Base-by-base conservation (phyloP, 2,888 invertebrate species). In the Cheilosia impressa region DNA sequence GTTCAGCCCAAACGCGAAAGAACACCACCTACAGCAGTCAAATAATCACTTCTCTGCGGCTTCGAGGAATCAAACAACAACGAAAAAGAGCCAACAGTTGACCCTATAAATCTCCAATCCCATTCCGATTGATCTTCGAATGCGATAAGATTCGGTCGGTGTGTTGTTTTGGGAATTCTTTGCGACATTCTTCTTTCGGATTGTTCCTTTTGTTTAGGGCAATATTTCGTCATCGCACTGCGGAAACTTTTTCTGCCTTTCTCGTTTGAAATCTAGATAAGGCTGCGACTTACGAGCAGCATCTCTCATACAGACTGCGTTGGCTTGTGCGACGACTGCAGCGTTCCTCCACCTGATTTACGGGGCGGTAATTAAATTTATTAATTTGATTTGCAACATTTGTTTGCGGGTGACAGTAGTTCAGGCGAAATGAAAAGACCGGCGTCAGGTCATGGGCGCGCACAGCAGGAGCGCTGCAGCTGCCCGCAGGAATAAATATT, bases 361-460 rank as follows among this genome's bases (percentile, higher is more conserved):
- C 87, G 87, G 84, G 87, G 87, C 84, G 87, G 78, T 87, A 87
- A 84, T 87, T 84, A 87, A 87, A 87, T 87, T 87, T 87, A 87
- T 87, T 84, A 87, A 87, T 84, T 81, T 80, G 79, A 84, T 84
- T 79, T 71, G 75, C 84, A 50, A 66, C 79, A 84, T 84, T 79
- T 84, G 79, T 79, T 79, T 71, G 63, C 63, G 45, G 58, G 81
- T 58, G 84, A 84, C 84, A 79, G 71, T 60, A 60, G 31, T 58
- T 24, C 69, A 52, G 43, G 53, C 47, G 63, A 75, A 31, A 72
- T 38, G 31, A 43, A 68, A 68, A 41, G 45, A 24, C 45, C 47
- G 47, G 38, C 68, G 43, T 68, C 47, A 38, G 71, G 62, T 31
- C 69, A 57, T 60, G 47, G 22, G 60, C 27, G 10, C 55, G 41